Percentiles rank a stretch among this genome's conserved stretches.
phyloP scores from a whole-genome alignment of 1,140 invertebrate genomes.

The Drepana arcuata region DNA sequence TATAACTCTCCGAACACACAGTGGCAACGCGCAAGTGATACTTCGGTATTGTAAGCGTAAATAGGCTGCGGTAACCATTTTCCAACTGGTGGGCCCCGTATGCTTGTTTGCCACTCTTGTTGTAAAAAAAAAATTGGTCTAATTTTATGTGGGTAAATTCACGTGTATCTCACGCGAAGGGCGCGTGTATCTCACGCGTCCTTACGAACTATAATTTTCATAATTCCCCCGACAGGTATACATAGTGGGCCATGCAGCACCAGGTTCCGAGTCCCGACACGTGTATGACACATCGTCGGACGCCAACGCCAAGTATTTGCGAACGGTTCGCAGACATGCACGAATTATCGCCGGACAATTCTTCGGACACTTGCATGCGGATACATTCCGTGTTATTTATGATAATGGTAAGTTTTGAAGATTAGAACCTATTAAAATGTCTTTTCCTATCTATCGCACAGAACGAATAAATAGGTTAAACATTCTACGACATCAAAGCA shows the following conservation, averaged over 20 bases:
- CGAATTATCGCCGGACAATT: conserved; percentile 91
- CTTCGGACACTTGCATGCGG: conserved; percentile 93
- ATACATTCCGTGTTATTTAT: conserved; percentile 86
- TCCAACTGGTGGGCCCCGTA: neutral
- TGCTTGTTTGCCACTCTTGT: neutral
- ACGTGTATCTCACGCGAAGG: too few relatives aligned
- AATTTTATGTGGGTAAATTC: too few relatives aligned
- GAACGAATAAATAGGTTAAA: too few relatives aligned
- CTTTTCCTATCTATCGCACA: too few relatives aligned
- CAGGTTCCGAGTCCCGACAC: conserved; percentile 86
- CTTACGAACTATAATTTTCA: neutral
- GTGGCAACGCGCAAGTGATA: neutral
- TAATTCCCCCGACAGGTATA: conserved; percentile 78
- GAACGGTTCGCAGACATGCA: conserved; percentile 80
- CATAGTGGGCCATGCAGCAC: conserved; percentile 90
- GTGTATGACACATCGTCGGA: conserved; percentile 74
- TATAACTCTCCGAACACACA: too few relatives aligned
- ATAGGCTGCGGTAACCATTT: neutral
- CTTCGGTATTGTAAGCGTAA: neutral
- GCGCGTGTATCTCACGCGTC: too few relatives aligned
- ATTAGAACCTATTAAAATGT: too few relatives aligned
- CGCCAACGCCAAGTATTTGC: conserved; percentile 80
- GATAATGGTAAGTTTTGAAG: conserved; percentile 55
- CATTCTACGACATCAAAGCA: too few relatives aligned
- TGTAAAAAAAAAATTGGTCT: neutral